Conservation (phyloP, 1,140 invertebrate genomes). For the Acyrthosiphon pisum region DNA sequence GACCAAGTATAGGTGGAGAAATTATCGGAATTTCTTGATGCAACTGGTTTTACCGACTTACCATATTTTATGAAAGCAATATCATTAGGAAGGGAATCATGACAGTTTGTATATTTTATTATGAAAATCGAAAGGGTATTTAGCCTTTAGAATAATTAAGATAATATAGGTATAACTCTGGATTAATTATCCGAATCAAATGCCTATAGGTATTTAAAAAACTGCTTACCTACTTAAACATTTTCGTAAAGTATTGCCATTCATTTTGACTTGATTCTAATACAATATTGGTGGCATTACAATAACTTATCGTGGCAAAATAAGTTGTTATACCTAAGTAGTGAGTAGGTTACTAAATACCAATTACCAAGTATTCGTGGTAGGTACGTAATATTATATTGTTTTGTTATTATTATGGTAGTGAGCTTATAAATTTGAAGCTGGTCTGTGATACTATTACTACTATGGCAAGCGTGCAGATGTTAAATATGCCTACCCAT, state of each 20-base stretch:
- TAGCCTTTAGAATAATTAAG: background rate
- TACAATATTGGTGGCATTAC: background rate
- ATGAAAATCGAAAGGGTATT: background rate
- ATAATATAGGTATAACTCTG: background rate
- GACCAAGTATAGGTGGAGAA: background rate
- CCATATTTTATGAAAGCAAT: background rate
- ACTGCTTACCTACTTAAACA: background rate
- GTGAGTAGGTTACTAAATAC: background rate
- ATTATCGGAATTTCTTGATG: background rate
- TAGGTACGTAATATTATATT: background rate
- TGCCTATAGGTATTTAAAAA: background rate
- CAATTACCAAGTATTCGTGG: background rate
- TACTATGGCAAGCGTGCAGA: background rate
- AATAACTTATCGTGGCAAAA: background rate
- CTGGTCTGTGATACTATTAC: background rate
- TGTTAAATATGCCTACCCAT: background rate
- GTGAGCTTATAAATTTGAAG: background rate
- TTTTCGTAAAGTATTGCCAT: background rate
- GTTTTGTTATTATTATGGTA: background rate
- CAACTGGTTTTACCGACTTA: background rate
- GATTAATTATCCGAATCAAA: background rate
- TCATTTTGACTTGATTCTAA: background rate
- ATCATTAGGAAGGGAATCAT: too few relatives aligned
- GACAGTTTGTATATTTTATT: background rate
- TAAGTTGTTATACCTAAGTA: background rate